Evolutionary conservation across 2,797 vertebrate genomes (phyloP).

Genomic region (Anableps anableps): DNA sequence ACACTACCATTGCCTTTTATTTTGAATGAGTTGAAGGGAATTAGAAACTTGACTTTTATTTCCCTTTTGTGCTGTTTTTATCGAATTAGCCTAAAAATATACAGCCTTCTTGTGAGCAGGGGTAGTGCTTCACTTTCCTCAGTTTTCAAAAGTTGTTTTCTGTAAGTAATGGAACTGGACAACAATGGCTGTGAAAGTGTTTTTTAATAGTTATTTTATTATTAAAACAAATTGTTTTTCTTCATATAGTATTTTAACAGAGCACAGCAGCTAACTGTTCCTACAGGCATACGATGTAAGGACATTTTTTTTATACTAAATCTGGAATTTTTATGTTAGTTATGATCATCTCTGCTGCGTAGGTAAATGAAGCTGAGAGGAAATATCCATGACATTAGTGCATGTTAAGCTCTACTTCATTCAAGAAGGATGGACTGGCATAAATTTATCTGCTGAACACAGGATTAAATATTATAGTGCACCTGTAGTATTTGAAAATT

Average conservation of each 20-base stretch:
- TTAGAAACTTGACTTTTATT: background rate
- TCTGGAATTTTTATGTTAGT: background rate
- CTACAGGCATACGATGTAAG: background rate
- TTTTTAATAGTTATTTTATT: background rate
- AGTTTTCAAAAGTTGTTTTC: background rate
- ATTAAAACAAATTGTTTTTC: background rate
- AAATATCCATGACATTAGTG: background rate
- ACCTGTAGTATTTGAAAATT: slow-evolving; percentile 28
- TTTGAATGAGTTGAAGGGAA: background rate
- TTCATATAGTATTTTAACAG: background rate
- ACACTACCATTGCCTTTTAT: background rate
- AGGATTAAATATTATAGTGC: slow-evolving; percentile 16
- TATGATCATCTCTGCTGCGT: background rate
- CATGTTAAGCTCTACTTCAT: background rate
- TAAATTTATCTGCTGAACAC: slow-evolving; percentile 11
- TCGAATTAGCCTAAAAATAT: background rate
- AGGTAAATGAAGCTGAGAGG: background rate
- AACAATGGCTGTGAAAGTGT: background rate
- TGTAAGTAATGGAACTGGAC: background rate
- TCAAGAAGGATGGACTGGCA: background rate
- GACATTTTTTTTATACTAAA: background rate
- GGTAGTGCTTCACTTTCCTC: background rate
- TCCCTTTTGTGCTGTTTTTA: background rate
- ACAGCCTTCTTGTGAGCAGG: background rate
- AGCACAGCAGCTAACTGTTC: background rate